Base-by-base conservation (phyloP, 2,113 vertebrate species). In the Pelecanoides urinatrix region DNA sequence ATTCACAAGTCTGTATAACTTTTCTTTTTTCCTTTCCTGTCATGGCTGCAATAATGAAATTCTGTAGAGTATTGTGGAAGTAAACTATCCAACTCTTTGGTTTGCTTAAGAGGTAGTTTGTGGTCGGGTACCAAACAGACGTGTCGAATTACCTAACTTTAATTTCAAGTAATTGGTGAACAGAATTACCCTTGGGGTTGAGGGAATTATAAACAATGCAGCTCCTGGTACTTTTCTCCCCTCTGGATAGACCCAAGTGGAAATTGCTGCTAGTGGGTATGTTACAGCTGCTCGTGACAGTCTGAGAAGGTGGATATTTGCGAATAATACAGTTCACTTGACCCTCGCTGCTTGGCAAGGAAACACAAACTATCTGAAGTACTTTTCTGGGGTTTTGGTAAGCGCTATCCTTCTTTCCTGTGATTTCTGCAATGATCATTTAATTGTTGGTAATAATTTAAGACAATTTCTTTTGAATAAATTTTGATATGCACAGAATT, bases 111-210 rank as follows among this genome's bases (percentile, higher is more conserved):
- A 98, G 95, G 97, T 98, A 97, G 96, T 97, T 98, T 98, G 98
- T 97, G 98, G 98, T 98, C 30, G 86, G 94, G 96, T 68, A 78
- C 94, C 96, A 97, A 97, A 97, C 94, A 98, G 97, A 98, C 67
- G 97, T 98, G 95, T 98, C 93, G 4, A 97, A 98, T 98, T 97
- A 98, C 97, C 95, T 97, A 97, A 94, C 96, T 98, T 97, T 98
- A 98, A 98, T 98, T 98, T 97, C 94, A 87, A 95, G 85, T 98
- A 98, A 98, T 97, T 97, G 96, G 97, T 32, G 78, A 97, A 92
- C 96, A 97, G 87, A 93, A 95, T 97, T 96, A 94, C 92, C 93
- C 96, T 94, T 73, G 66, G 90, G 79, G 96, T 94, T 94, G 30
- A 77, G 95, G 89, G 91, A 95, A 95, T 96, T 84, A 95, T 95